Evolutionary conservation across 2,797 vertebrate species (phyloP).

Genomic region (Petrocephalus schoutedeni): DNA sequence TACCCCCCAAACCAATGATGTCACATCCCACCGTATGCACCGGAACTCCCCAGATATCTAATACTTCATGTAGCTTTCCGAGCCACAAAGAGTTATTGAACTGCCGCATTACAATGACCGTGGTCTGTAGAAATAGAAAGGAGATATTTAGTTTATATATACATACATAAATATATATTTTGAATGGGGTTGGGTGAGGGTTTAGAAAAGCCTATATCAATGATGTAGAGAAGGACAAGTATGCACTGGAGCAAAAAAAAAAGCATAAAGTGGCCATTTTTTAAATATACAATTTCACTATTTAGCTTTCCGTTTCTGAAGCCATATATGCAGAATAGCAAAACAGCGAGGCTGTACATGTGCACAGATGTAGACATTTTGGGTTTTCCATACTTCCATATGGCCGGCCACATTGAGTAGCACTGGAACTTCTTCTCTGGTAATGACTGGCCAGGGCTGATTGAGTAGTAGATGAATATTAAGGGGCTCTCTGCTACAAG

Average conservation of each 20-base stretch:
- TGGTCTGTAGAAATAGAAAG: slow-evolving; percentile 3
- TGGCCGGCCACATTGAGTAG: background rate
- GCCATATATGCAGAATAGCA: background rate
- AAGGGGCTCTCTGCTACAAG: background rate
- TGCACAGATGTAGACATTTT: background rate
- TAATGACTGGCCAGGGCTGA: background rate
- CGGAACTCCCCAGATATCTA: background rate
- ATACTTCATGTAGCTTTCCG: background rate
- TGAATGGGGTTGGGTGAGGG: background rate
- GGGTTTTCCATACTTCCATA: background rate
- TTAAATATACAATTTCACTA: background rate
- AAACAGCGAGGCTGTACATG: background rate
- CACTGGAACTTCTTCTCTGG: background rate
- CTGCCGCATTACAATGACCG: background rate
- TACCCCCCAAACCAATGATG: background rate
- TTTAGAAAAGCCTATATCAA: background rate
- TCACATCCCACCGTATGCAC: background rate
- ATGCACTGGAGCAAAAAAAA: slow-evolving; percentile 1
- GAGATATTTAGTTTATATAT: slow-evolving; percentile 8
- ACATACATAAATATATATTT: slow-evolving; percentile 3
- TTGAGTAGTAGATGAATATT: background rate
- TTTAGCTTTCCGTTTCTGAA: background rate
- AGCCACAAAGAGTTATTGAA: background rate
- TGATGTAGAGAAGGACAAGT: background rate
- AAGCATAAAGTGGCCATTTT: background rate